Percentiles rank a stretch among this genome's conserved stretches.
Conservation (phyloP, 2,797 vertebrate genomes). For the Capromys pilorides region DNA sequence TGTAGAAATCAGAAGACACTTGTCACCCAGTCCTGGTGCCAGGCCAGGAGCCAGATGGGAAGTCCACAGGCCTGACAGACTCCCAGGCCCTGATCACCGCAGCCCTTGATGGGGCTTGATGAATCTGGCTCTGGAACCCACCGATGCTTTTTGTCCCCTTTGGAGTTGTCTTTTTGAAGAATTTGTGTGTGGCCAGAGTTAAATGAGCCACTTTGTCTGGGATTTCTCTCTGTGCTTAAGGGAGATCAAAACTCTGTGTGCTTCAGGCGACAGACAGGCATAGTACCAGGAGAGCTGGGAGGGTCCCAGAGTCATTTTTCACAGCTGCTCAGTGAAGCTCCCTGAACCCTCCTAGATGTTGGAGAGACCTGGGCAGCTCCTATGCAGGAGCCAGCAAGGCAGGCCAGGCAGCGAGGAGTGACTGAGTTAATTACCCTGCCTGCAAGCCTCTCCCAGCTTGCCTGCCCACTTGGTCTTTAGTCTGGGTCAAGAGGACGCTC, state of each 20-base stretch:
- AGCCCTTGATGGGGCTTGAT: background rate
- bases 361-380: background rate
- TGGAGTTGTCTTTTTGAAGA: constrained; percentile 10
- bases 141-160: background rate
- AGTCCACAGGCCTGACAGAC: fast-evolving
- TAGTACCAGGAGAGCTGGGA: background rate
- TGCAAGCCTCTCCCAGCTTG: background rate
- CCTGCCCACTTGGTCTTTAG: constrained; percentile 23
- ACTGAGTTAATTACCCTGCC: background rate
- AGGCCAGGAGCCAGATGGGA: fast-evolving
- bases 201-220: constrained; percentile 30
- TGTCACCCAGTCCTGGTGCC: fast-evolving
- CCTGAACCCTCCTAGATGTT: background rate
- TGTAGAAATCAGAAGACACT: background rate
- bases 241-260: constrained; percentile 12
- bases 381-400: background rate
- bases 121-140: background rate
- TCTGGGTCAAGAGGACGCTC: constrained; percentile 37
- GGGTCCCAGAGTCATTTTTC: constrained; percentile 36
- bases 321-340: background rate
- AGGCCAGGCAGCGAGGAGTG: background rate
- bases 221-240: constrained; percentile 57
- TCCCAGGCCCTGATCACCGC: background rate
- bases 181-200: constrained; percentile 63
- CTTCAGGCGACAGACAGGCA: background rate